Percentiles rank a stretch among this genome's conserved stretches.
Conservation (phyloP, 2,888 invertebrate genomes). For the Diaphora mendica region DNA sequence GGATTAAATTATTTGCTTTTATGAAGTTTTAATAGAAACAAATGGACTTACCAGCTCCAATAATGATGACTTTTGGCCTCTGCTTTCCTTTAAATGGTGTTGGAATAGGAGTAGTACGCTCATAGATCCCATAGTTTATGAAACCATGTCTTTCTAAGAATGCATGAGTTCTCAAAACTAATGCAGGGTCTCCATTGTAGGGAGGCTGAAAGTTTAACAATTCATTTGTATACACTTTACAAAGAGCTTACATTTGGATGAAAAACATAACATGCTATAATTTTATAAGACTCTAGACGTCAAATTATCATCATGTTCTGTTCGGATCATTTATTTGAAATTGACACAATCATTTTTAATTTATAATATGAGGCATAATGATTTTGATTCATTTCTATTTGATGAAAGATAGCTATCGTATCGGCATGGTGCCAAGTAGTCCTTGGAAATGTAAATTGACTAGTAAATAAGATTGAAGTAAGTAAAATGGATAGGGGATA, state of each 20-base stretch:
- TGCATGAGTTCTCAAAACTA: slow-evolving; percentile 94
- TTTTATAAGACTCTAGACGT: neutral
- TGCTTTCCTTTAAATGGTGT: slow-evolving; percentile 86
- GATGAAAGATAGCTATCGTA: too few relatives aligned
- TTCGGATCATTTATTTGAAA: neutral
- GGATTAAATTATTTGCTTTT: neutral
- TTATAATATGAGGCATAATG: too few relatives aligned
- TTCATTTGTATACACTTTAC: neutral
- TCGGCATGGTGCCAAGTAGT: too few relatives aligned
- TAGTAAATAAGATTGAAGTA: too few relatives aligned
- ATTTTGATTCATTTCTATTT: too few relatives aligned
- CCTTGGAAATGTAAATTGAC: too few relatives aligned
- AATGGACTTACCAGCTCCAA: slow-evolving; percentile 87
- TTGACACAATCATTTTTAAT: neutral
- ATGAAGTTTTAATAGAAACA: neutral
- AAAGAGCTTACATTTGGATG: neutral
- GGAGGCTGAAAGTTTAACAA: slow-evolving; percentile 65
- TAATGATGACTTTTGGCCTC: slow-evolving; percentile 89
- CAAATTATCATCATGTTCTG: too few relatives aligned
- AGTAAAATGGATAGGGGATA: too few relatives aligned
- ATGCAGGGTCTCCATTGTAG: slow-evolving; percentile 95
- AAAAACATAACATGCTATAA: neutral
- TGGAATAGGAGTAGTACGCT: slow-evolving; percentile 91
- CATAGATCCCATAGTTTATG: slow-evolving; percentile 99
- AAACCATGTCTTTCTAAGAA: slow-evolving; percentile 98